Percentiles rank a stretch among this genome's conserved stretches.
Evolutionary conservation across 2,888 invertebrate genomes (phyloP).

Genomic region (Adela reaumurella): DNA sequence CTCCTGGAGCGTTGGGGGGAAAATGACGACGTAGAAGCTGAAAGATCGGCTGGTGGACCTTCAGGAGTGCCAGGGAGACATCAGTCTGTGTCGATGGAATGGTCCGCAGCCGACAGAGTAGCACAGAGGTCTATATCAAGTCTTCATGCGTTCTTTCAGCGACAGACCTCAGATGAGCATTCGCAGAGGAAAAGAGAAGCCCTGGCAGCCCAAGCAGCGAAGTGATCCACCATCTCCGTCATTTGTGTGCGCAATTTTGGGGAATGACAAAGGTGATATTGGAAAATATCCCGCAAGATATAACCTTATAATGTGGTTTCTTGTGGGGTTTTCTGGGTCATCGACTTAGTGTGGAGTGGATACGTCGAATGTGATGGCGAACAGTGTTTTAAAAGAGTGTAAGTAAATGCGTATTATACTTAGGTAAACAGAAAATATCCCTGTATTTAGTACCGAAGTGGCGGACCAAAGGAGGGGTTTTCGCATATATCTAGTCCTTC

Average conservation of each 20-base stretch:
- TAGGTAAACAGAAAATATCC: no score
- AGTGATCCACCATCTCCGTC: slow-evolving; percentile 20
- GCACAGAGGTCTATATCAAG: slow-evolving; percentile 78
- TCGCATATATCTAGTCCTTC: no score
- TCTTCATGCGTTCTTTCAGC: slow-evolving; percentile 74
- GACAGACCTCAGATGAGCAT: slow-evolving; percentile 53
- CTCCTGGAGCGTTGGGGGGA: slow-evolving; percentile 75
- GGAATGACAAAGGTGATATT: no score
- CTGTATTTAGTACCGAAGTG: no score
- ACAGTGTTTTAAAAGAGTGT: not conserved
- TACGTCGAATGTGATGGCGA: no score
- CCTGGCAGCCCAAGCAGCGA: slow-evolving; percentile 21
- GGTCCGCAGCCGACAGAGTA: slow-evolving; percentile 68
- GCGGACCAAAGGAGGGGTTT: no score
- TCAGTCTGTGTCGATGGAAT: slow-evolving; percentile 73
- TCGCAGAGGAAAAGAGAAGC: slow-evolving; percentile 36
- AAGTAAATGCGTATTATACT: not conserved
- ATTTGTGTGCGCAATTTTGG: no score
- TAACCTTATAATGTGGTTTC: no score
- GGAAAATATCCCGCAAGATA: no score
- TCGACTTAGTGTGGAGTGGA: no score
- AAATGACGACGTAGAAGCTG: slow-evolving; percentile 40
- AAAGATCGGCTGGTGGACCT: slow-evolving; percentile 51
- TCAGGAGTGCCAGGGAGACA: slow-evolving; percentile 45
- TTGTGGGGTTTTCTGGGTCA: no score